Evolutionary conservation across 1,140 invertebrate species (phyloP), one percentile per base, ranked within the genome.

Genomic region (Phenacoccus solenopsis): DNA sequence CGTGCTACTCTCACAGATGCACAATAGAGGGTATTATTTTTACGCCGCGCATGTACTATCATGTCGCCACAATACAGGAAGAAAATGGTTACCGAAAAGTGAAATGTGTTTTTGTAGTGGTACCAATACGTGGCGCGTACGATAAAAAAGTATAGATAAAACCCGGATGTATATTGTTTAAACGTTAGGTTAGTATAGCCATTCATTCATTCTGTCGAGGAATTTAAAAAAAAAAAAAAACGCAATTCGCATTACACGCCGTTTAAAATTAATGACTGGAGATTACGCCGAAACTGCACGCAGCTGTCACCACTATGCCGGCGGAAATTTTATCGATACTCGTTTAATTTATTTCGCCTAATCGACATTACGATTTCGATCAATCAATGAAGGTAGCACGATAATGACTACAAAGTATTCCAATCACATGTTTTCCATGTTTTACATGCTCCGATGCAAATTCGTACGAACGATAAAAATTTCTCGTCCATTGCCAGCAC

Each of bases 1-100:
- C 38, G 38, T 49, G 38, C 38, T 49, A 4, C 16, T 16, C 13
- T 49, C 38, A 49, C 38, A 49, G 38, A 49, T 49, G 38, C 38
- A 49, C 38, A 49, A 49, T 49, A n/a, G n/a, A n/a, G 38, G 38
- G 38, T 49, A 49, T 49, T 49, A 49, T 49, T 49, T 49, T 49
- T 49, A 49, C 38, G n/a, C n/a, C n/a, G 38, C 38, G 38, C 16
- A 16, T 49, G 16, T 16, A 49, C 38, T 49, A 49, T 49, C 38
- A 16, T n/a, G 16, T 49, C 16, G 38, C 38, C 38, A n/a, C 16
- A 9, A n/a, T 49, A 49, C 38, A 49, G 38, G 38, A 49, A 49
- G 38, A 49, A 49, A 49, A 49, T n/a, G 20, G 38, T 49, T 49
- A 49, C 38, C 38, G 38, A 49, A 49, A 49, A 49, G 38, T 49